These are phyloP conservation scores for Rotaria socialis DNA, from an alignment of 2,888 invertebrate species.

Conservation along the genomic window DNA sequence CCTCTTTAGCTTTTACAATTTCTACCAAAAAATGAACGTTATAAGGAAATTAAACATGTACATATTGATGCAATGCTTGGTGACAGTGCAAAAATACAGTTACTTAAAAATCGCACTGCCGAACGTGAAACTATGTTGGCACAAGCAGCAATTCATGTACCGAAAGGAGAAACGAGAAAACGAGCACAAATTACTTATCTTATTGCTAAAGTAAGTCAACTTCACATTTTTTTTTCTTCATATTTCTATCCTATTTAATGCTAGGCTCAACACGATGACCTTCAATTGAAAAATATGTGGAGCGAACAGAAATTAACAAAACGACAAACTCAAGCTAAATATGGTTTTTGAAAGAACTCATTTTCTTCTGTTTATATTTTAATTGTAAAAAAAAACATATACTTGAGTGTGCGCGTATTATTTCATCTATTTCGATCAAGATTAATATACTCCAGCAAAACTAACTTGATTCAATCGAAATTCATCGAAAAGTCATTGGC, in stretches of 20 bases:
- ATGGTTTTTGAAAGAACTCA: conserved; percentile 72
- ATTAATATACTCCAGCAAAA: not conserved
- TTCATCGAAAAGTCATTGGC: too few species aligned
- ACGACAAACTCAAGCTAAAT: conserved; percentile 86
- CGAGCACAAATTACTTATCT: conserved; percentile 2
- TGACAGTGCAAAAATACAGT: not conserved
- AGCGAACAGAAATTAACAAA: conserved; percentile 77
- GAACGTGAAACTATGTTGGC: not conserved
- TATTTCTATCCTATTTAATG: conserved; percentile 37
- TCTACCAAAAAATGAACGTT: not conserved
- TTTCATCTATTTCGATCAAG: not conserved
- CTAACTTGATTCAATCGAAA: too few species aligned
- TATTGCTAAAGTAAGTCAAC: not conserved
- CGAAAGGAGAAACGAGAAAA: not conserved
- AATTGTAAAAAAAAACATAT: not conserved
- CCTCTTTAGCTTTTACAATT: not conserved
- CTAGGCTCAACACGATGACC: conserved; percentile 83
- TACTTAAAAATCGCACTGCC: not conserved
- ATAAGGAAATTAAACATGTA: not conserved
- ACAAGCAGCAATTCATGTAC: not conserved
- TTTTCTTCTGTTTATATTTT: conserved; percentile 15
- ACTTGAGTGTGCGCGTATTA: not conserved
- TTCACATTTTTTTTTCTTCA: too few species aligned
- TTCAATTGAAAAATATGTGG: conserved; percentile 89
- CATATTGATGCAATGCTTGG: conserved; percentile 8